Conservation (phyloP, 2,888 invertebrate species). For the Seladonia tumulorum region DNA sequence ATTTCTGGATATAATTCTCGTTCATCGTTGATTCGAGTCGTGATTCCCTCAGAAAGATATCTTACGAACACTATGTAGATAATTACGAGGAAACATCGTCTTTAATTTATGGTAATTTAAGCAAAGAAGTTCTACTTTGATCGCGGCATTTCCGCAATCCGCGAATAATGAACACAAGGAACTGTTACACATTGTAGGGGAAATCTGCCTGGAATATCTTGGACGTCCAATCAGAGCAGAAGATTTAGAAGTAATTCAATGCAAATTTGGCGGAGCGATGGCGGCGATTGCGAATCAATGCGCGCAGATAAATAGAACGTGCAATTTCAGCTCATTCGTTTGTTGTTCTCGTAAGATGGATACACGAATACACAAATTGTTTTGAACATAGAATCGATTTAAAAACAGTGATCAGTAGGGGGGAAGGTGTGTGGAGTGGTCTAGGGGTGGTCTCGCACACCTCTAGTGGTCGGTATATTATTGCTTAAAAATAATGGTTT, state of each 20-base stretch:
- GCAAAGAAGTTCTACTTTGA: background rate
- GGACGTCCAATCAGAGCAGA: conserved; percentile 12
- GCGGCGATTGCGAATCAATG: conserved; percentile 27
- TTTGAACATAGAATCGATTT: background rate
- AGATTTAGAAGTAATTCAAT: conserved; percentile 35
- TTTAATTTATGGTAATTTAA: conserved; percentile 15
- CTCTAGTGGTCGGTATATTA: background rate
- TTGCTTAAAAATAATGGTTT: background rate
- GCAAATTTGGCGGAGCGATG: conserved; percentile 21
- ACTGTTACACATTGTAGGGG: conserved; percentile 37
- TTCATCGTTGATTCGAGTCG: background rate
- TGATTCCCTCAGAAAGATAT: background rate
- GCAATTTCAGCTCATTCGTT: conserved; percentile 36
- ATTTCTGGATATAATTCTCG: background rate
- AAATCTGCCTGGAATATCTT: background rate
- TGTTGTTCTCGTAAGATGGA: conserved; percentile 27
- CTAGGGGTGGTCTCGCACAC: no score
- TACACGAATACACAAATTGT: background rate
- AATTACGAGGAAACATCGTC: background rate
- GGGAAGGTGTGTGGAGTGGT: no score
- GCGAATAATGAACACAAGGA: background rate
- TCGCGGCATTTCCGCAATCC: conserved; percentile 17
- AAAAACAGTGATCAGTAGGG: background rate
- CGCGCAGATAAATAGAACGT: conserved; percentile 37
- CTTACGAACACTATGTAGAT: background rate